phyloP scores from a whole-genome alignment of 2,797 vertebrate species.

The Aldrovandia affinis region DNA sequence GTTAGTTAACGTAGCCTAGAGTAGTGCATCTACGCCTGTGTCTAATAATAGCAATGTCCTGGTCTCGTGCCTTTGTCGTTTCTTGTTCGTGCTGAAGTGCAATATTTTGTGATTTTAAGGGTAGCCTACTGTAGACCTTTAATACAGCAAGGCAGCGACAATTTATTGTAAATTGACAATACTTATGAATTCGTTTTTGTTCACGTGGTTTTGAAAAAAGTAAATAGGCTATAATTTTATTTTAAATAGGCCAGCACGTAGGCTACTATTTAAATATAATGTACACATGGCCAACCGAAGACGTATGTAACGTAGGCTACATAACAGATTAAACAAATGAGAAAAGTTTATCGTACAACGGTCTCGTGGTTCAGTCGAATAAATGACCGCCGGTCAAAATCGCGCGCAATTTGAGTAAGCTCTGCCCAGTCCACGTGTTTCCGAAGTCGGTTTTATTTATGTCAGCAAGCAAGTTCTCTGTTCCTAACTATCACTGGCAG shows the following conservation, averaged over 20 bases:
- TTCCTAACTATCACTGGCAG: slow-evolving; percentile 7
- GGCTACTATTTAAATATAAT: no score
- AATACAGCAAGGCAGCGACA: no score
- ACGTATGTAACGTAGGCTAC: no score
- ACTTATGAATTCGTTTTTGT: background rate
- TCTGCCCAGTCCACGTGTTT: slow-evolving; percentile 24
- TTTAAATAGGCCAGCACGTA: no score
- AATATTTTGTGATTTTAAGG: no score
- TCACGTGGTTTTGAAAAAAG: background rate
- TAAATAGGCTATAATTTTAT: no score
- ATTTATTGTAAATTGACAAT: background rate
- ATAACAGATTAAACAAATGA: no score
- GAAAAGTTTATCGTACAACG: background rate
- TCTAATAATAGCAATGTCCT: background rate
- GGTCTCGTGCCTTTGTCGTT: background rate
- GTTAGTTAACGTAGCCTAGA: no score
- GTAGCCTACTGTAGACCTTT: background rate
- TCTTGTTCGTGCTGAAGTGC: background rate
- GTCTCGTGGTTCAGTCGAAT: background rate
- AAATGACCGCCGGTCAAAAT: background rate
- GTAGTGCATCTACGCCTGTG: background rate
- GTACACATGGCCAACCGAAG: no score
- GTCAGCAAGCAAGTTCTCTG: slow-evolving; percentile 4
- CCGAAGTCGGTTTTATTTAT: slow-evolving; percentile 26
- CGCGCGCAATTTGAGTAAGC: slow-evolving; percentile 26